Base-by-base conservation (phyloP, 2,797 vertebrate species). In the Pangasius sanitwongsei region DNA sequence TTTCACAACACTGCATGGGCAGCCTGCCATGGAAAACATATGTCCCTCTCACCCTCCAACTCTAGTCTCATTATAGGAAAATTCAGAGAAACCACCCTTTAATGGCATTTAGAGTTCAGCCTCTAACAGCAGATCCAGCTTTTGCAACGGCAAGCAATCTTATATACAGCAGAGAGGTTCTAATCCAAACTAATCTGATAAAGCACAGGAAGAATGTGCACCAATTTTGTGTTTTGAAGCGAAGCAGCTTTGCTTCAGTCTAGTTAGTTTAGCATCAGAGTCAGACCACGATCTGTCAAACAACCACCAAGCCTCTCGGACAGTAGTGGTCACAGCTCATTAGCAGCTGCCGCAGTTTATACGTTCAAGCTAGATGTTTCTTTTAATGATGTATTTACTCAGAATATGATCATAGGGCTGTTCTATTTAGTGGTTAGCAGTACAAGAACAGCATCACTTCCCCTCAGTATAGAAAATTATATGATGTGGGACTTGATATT, bases 171-270 rank as follows among this genome's bases (percentile, higher is more conserved):
- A n/a, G 44, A 63, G 31, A 41, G 57, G 6, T 48, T 69, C 50
- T 67, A 87, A 77, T 83, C 59, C 28, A 41, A 41, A 67, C 57
- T 83, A 89, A 87, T 89, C 86, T 77, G 53, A 87, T 84, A 69
- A 89, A 84, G 48, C 34, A 84, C 16, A 23, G n/a, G 4, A 86
- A 61, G 88, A 89, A 86, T 87, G 85, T 23, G 23, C 44, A 63
- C 23, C 67, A 63, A 28, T 61, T 69, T 34, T 75, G 67, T 7
- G 88, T 23, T 80, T 78, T 53, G 59, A 75, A 31, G 61, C 23
- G 25, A 88, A 18, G 48, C 72, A 63, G 55, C 53, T 80, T 41
- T 72, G 55, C 55, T 74, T 72, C 55, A 28, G 53, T 41, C 9
- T 13, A 77, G 28, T 83, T 59, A 61, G 37, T 15, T 72, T 74